Evolutionary conservation across 2,797 vertebrate species (phyloP).

Genomic region (Dicrostonyx torquatus): DNA sequence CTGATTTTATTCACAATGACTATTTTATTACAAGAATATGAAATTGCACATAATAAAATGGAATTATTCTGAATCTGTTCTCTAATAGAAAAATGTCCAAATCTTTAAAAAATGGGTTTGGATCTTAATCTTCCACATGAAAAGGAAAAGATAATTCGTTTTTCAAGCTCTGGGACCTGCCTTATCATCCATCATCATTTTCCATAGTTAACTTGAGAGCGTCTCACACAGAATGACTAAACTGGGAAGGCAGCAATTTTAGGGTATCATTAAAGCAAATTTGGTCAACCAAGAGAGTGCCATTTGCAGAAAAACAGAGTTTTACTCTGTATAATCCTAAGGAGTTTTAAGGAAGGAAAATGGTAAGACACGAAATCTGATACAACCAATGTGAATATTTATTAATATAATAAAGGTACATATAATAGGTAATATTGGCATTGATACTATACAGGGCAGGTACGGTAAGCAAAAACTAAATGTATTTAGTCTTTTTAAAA

Average conservation of each 20-base stretch:
- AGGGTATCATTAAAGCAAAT: slow-evolving; percentile 38
- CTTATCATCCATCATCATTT: background rate
- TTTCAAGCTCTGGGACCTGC: background rate
- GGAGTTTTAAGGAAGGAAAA: slow-evolving; percentile 40
- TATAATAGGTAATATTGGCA: background rate
- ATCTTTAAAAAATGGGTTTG: slow-evolving; percentile 42
- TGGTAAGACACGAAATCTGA: background rate
- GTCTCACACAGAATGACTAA: background rate
- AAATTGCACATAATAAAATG: slow-evolving; percentile 51
- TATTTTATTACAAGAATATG: slow-evolving; percentile 51
- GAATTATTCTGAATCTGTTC: slow-evolving; percentile 49
- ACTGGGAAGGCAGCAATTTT: slow-evolving; percentile 1
- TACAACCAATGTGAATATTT: background rate
- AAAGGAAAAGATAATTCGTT: slow-evolving; percentile 21
- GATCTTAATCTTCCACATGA: slow-evolving; percentile 36
- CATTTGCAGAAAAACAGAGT: background rate
- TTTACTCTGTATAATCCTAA: background rate
- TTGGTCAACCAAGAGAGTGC: background rate
- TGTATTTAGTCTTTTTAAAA: slow-evolving; percentile 24
- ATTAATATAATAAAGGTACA: background rate
- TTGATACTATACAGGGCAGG: background rate
- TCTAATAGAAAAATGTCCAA: slow-evolving; percentile 45
- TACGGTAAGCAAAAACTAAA: background rate
- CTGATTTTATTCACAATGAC: slow-evolving; percentile 51
- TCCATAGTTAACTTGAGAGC: background rate